Conservation (phyloP, 2,797 vertebrate species). For the Odontamblyopus rebecca region DNA sequence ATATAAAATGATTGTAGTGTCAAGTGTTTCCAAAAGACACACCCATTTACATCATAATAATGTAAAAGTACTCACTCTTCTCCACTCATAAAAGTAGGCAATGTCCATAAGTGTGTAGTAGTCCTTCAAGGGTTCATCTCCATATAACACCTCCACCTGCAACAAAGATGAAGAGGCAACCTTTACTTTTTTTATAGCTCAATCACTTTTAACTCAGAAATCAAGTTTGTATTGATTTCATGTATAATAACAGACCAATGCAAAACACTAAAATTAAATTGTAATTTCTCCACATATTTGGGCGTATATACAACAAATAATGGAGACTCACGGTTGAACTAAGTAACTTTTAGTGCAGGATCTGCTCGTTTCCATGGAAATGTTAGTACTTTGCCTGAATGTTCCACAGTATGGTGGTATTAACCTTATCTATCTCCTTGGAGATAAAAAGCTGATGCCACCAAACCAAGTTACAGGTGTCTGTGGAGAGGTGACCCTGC, state of each 20-base stretch:
- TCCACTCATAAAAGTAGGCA: slow-evolving; percentile 97
- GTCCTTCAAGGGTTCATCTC: slow-evolving; percentile 95
- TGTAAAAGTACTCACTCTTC: slow-evolving; percentile 82
- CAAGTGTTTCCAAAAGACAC: background rate
- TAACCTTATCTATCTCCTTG: too few species aligned
- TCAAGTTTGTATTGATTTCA: too few species aligned
- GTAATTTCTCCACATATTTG: background rate
- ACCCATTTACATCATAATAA: background rate
- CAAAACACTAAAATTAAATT: background rate
- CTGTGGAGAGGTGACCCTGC: too few species aligned
- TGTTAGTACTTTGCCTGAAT: background rate
- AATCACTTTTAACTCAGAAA: too few species aligned
- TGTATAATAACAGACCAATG: too few species aligned
- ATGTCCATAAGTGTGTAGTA: slow-evolving; percentile 99
- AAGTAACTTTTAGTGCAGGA: background rate
- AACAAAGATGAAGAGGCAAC: slow-evolving; percentile 10
- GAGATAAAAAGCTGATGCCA: too few species aligned
- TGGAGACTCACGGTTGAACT: background rate
- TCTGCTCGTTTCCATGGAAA: background rate
- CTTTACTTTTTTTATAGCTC: background rate
- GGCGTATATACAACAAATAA: background rate
- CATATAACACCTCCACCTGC: slow-evolving; percentile 95
- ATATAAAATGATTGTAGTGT: background rate
- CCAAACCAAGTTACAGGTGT: too few species aligned
- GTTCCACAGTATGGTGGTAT: too few species aligned